phyloP scores from a whole-genome alignment of 2,797 vertebrate species.

The Anisognathus igniventris region DNA sequence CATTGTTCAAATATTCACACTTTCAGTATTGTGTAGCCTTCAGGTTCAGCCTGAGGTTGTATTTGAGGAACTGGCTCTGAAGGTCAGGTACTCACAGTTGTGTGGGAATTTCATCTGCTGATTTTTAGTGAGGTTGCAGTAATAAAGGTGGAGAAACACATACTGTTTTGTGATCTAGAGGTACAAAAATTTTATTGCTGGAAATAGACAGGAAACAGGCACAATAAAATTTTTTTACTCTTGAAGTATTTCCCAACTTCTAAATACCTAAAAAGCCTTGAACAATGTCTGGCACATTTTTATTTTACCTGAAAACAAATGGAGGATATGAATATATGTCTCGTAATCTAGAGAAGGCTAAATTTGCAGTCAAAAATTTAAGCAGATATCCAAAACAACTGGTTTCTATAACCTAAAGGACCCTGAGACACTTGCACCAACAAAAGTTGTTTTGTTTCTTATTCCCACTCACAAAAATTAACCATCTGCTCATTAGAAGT shows the following conservation, averaged over 20 bases:
- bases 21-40: background rate
- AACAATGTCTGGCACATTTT: background rate
- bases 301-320: conserved; percentile 31
- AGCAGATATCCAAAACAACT: background rate
- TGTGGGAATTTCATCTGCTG: background rate
- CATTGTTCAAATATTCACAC: background rate
- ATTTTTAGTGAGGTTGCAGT: background rate
- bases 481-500: conserved; percentile 33
- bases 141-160: background rate
- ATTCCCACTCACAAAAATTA: background rate
- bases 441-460: conserved; percentile 6
- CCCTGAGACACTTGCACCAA: background rate
- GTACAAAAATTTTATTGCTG: background rate
- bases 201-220: background rate
- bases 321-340: conserved; percentile 3
- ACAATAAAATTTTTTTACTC: background rate
- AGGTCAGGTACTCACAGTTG: background rate
- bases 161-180: background rate
- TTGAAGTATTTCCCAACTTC: background rate
- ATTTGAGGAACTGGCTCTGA: background rate
- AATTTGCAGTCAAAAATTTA: background rate
- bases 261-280: background rate
- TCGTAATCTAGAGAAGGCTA: background rate
- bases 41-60: background rate
- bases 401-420: background rate